Evolutionary conservation across 2,113 vertebrate genomes (phyloP), one percentile per base, ranked within the genome.

Genomic region (Pelobates fuscus): DNA sequence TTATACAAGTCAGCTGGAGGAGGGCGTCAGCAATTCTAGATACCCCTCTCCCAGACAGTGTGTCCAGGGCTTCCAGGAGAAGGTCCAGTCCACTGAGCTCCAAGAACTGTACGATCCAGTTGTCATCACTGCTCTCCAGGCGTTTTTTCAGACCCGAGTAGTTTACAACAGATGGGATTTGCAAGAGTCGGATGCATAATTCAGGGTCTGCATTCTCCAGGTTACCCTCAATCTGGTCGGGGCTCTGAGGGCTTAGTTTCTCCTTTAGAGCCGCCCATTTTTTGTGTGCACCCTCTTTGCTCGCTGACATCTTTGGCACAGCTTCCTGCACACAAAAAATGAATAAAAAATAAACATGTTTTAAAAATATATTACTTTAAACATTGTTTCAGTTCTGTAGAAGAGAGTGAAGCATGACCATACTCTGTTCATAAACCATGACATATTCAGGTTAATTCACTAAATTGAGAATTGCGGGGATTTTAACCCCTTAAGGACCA

Each of bases 91-190:
- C 97, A 0, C 92, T 93, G 61, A 98, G 91, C 84, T 98, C 97
- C 87, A 99, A 84, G 84, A 99, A 99, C 86, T 98, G 96, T 5
- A 96, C 90, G 96, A 99, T 98, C 97, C 97, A 99, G 82, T 81
- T 26, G 52, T 94, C 90, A 0, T 97, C 92, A 0, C 96, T 97
- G 83, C 89, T 91, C 81, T 98, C 96, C 86, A 99, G 89, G 0
- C 96, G 91, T 41, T 96, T 95, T 86, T 90, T 97, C 82, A 99
- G 89, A 15, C 96, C 97, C 0, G 97, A 96, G 85, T 99, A 99
- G 89, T 99, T 99, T 78, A 96, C 94, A 77, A 98, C 95, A 0
- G 94, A 95, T 0, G 97, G 97, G 62, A 98, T 89, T 73, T 98
- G 97, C 25, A 99, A 92, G 77, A 98, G 93, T 20, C 95, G 91